Conservation (phyloP, 2,888 invertebrate species). For the Drosophila antonietae region DNA sequence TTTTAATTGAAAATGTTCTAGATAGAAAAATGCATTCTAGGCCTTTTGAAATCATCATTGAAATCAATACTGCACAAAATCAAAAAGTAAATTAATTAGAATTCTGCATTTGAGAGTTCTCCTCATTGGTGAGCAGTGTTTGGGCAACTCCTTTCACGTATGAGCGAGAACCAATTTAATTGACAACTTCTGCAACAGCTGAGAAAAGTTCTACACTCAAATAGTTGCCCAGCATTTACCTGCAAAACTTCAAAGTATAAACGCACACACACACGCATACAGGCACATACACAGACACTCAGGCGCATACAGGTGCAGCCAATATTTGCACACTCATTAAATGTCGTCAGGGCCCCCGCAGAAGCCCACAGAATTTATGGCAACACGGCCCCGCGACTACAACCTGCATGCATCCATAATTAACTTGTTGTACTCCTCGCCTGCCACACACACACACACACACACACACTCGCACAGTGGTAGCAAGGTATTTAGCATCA, state of each 20-base stretch:
- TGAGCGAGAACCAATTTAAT: constrained; percentile 44
- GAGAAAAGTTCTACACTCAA: constrained; percentile 61
- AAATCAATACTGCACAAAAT: constrained; percentile 4
- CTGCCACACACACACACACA: constrained; percentile 32
- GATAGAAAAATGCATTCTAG: not conserved
- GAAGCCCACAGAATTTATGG: constrained; percentile 65
- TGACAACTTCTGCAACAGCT: constrained; percentile 51
- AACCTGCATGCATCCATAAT: constrained; percentile 72
- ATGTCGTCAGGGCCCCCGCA: constrained; percentile 47
- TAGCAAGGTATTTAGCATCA: constrained; percentile 52
- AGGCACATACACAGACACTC: constrained; percentile 7
- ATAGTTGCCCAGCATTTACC: constrained; percentile 62
- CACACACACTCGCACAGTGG: not conserved
- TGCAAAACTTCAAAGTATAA: constrained; percentile 47
- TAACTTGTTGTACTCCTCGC: constrained; percentile 72
- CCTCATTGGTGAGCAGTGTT: constrained; percentile 34
- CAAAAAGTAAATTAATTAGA: constrained; percentile 3
- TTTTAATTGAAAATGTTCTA: not conserved
- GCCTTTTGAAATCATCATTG: not conserved
- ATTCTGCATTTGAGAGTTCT: constrained; percentile 9
- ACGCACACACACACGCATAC: constrained; percentile 20
- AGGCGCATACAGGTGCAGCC: constrained; percentile 18
- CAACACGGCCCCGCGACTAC: constrained; percentile 32
- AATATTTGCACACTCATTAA: constrained; percentile 76
- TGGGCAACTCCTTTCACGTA: constrained; percentile 20